These are phyloP conservation scores for Myoxocephalus aenaeus DNA, from an alignment of 2,797 vertebrate genomes.

Conservation along the genomic window DNA sequence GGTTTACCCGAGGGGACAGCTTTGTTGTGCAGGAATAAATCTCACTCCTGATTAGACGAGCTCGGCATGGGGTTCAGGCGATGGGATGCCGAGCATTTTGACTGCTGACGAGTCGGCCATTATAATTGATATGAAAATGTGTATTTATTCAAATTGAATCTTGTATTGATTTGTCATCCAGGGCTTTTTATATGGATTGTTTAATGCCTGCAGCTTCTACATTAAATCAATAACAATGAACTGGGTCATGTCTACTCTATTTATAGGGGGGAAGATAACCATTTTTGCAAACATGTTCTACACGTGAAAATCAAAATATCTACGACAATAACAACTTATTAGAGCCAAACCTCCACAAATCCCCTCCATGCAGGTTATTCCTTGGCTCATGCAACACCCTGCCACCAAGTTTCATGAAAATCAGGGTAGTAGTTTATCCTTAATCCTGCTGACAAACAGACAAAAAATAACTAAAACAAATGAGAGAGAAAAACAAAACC, in stretches of 20 bases:
- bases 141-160: conserved; percentile 40
- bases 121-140: conserved; percentile 46
- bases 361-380: too few relatives aligned
- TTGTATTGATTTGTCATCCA: conserved; percentile 19
- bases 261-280: not conserved
- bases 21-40: conserved; percentile 65
- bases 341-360: too few relatives aligned
- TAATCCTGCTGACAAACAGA: not conserved
- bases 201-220: conserved; percentile 2
- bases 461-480: too few relatives aligned
- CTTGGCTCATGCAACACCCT: not conserved
- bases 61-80: conserved; percentile 37
- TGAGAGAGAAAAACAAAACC: too few relatives aligned
- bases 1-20: conserved; percentile 43
- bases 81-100: conserved; percentile 41
- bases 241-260: not conserved
- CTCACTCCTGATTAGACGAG: conserved; percentile 57
- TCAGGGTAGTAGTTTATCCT: too few relatives aligned
- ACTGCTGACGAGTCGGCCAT: conserved; percentile 38
- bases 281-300: not conserved
- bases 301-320: not conserved
- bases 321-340: not conserved
- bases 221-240: conserved; percentile 1
- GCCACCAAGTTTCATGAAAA: too few relatives aligned
- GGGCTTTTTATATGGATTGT: conserved; percentile 12